Evolutionary conservation across 2,888 invertebrate genomes (phyloP), one percentile per base, ranked within the genome.

Genomic region (Phengaris alcon): DNA sequence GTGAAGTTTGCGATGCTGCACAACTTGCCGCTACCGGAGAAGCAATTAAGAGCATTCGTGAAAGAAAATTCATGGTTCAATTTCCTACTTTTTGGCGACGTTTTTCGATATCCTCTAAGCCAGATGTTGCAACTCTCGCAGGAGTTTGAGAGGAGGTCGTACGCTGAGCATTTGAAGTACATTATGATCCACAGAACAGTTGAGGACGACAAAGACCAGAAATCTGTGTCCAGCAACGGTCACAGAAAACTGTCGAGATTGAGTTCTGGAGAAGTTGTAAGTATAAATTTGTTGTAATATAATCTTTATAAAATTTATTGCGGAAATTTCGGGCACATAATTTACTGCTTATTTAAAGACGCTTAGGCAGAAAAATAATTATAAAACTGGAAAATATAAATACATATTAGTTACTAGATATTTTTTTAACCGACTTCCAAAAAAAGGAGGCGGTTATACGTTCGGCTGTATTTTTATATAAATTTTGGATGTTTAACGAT

Each of bases 51-150:
- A 76, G 88, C 94, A 81, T 95, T 95, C 78, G 95, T 96, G 0
- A 87, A 86, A 22, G 85, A 89, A 0, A 94, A 96, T 84, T 92
- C 95, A 74, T 97, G 97, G 96, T 95, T 97, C 83, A 95, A 95
- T 74, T 95, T 97, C 82, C 84, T 96, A 13, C 87, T 96, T 44
- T 94, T 95, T 59, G 94, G 95, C 1, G 96, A 97, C 81, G 94
- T 96, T 51, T 96, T 96, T 81, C 94, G 95, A 76, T 96, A 97
- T 83, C 95, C 97, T 0, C 82, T 95, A 22, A 88, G 92, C 12
- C 95, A 95, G 87, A 94, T 95, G 84, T 83, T 95, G 78, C 93
- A 94, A 76, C 82, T 95, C 22, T 89, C 94, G 0, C 94, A 94
- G 77, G 88, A 94, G 74, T 95, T 96, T 81, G 91, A 94, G 78